These are phyloP conservation scores for Micronycteris hirsuta DNA, from an alignment of 2,113 vertebrate species.

Conservation along the genomic window DNA sequence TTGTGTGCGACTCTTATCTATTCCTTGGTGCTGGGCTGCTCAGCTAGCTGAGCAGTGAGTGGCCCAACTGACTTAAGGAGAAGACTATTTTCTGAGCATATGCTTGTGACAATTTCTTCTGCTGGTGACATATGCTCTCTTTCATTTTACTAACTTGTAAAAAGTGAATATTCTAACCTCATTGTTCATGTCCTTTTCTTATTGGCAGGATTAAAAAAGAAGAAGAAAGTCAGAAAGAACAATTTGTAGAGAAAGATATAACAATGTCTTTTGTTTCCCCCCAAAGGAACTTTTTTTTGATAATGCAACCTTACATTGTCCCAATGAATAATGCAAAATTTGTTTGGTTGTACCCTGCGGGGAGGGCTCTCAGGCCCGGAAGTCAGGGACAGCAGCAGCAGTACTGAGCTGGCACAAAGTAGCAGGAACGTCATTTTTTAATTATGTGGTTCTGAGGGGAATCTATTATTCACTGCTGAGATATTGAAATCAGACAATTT, in stretches of 20 bases:
- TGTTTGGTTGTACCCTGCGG: conserved; percentile 70
- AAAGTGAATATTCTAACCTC: conserved; percentile 27
- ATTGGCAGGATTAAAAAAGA: background rate
- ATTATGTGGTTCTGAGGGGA: conserved; percentile 82
- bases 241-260: background rate
- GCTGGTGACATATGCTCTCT: conserved; percentile 35
- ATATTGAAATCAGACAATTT: conserved; percentile 82
- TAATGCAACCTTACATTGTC: conserved; percentile 47
- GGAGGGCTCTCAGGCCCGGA: conserved; percentile 50
- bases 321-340: conserved; percentile 57
- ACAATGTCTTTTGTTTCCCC: background rate
- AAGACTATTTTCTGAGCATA: too few relatives aligned
- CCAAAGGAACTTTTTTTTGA: conserved; percentile 34
- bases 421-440: conserved; percentile 82
- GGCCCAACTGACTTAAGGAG: too few relatives aligned
- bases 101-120: conserved; percentile 53
- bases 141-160: conserved; percentile 55
- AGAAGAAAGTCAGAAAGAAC: background rate
- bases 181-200: background rate
- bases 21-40: too few relatives aligned
- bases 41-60: too few relatives aligned
- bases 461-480: conserved; percentile 81
- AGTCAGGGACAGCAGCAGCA: conserved; percentile 63
- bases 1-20: too few relatives aligned
- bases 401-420: conserved; percentile 64